Percentiles rank a stretch among this genome's conserved stretches.
phyloP scores from a whole-genome alignment of 2,888 invertebrate genomes.

The Lysandra bellargus region DNA sequence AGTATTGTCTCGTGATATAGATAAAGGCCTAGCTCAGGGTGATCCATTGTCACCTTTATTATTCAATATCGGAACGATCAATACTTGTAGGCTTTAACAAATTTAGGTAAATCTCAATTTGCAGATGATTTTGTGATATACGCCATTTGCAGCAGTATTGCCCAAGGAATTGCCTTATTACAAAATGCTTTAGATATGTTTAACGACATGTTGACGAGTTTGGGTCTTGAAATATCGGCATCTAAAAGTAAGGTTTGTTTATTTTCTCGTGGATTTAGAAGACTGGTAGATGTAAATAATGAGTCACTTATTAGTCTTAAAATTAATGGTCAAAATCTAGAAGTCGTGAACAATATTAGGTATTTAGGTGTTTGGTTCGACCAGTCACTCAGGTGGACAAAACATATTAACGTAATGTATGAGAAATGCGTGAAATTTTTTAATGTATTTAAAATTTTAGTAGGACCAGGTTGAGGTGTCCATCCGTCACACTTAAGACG shows the following conservation, averaged over 20 bases:
- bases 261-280: not conserved
- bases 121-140: not conserved
- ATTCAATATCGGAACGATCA: not conserved
- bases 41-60: not conserved
- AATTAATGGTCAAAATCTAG: not conserved
- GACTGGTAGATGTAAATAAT: not conserved
- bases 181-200: not conserved
- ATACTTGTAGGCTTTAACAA: not conserved
- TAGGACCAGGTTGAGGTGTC: conserved; percentile 44
- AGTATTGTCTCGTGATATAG: not conserved
- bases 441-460: conserved; percentile 43
- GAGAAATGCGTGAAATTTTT: conserved; percentile 40
- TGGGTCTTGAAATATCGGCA: not conserved
- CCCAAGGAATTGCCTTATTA: not conserved
- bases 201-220: not conserved
- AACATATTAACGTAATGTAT: not conserved
- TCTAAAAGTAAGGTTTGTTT: not conserved
- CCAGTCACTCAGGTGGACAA: not conserved
- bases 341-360: not conserved
- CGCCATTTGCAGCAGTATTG: not conserved
- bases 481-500: conserved; percentile 43
- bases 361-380: not conserved
- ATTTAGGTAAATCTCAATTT: not conserved
- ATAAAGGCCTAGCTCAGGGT: not conserved
- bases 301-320: not conserved